Base-by-base conservation (phyloP, 2,797 vertebrate genomes). In the Bucorvus abyssinicus region DNA sequence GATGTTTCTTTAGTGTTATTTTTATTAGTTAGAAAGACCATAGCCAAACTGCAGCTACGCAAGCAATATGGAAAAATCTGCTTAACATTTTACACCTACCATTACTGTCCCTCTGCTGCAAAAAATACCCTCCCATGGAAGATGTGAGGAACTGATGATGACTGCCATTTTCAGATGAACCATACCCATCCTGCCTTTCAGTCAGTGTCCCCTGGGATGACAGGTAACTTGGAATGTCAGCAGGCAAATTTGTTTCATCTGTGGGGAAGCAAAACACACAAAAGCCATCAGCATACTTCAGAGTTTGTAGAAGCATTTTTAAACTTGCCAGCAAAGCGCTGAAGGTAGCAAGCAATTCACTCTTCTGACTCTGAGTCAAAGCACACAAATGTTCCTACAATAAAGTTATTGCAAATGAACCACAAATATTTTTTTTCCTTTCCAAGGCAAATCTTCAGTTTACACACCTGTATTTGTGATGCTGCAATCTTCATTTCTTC, bases 241-340 rank as follows among this genome's bases (percentile, higher is more conserved):
- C 98, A 2, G 99, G 99, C 26, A 99, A 97, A 96, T 99, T 99
- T 87, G 99, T 99, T 97, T 99, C 99, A 97, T 99, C 99, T 99
- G 87, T 29, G 94, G 92, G 32, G 71, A 94, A 65, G 69, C 20
- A 92, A 70, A 69, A 90, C 57, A 93, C 23, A 74, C 27, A 93
- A 20, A 92, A 95, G 20, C 2, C n/a, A 90, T 95, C 32, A 95
- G 23, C 52, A 52, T 32, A 69, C 29, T 76, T 83, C 57, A 59
- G 77, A 69, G 30, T 74, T 88, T 44, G 57, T 12, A 84, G 56
- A 78, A 87, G n/a, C 11, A 49, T 53, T 95, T 95, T 94, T 85
- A 42, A 78, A 83, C 29, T 36, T 83, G 78, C 47, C 44, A 89
- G 71, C 29, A 70, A 23, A 69, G 63, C 22, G n/a, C 38, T 79